Conservation (phyloP, 2,113 vertebrate species). For the Ceratotherium simum region DNA sequence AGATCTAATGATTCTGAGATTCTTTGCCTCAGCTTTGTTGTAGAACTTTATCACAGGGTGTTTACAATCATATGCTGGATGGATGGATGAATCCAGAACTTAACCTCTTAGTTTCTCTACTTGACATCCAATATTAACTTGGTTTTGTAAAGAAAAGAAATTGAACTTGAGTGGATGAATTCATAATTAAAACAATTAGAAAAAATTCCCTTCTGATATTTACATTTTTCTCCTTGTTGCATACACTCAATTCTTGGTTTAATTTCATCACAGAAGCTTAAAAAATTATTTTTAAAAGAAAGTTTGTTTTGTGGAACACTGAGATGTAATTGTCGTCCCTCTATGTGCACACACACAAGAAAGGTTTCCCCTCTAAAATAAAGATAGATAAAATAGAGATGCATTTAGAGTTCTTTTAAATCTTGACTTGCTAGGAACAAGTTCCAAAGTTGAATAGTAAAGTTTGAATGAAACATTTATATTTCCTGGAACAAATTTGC, state of each 20-base stretch:
- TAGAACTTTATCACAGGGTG: background rate
- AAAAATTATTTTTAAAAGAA: background rate
- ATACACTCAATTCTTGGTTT: background rate
- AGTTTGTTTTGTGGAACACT: background rate
- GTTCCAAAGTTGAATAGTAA: slow-evolving; percentile 30
- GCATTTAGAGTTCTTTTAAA: slow-evolving; percentile 35
- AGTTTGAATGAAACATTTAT: background rate
- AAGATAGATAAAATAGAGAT: background rate
- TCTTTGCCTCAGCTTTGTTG: background rate
- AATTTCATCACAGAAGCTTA: slow-evolving; percentile 23
- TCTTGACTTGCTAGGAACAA: background rate
- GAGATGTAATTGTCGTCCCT: background rate
- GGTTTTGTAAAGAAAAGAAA: slow-evolving; percentile 17
- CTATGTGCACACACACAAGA: background rate
- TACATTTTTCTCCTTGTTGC: background rate
- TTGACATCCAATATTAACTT: slow-evolving; percentile 2
- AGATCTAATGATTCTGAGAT: background rate
- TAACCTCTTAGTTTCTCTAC: background rate
- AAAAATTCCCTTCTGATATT: background rate
- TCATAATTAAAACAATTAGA: slow-evolving; percentile 18
- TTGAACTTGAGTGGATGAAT: background rate
- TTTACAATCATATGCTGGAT: background rate
- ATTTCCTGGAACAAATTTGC: background rate
- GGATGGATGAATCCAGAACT: background rate
- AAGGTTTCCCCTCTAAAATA: background rate